Conservation (phyloP, 2,888 invertebrate genomes). For the Mycalesis mineus region DNA sequence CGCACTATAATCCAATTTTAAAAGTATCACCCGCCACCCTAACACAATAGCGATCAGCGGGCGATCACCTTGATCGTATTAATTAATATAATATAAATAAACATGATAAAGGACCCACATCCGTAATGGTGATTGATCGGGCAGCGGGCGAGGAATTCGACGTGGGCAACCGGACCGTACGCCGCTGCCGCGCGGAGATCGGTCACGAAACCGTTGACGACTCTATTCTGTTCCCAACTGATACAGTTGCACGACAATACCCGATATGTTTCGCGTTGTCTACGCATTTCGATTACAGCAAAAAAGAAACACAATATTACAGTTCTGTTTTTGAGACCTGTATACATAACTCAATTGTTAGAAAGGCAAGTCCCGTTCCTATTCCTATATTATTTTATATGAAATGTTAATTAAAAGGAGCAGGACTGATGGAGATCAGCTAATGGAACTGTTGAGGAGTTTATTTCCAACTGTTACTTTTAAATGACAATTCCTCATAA, state of each 20-base stretch:
- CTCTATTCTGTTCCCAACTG: constrained; percentile 25
- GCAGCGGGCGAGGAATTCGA: constrained; percentile 33
- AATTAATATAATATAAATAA: constrained; percentile 63
- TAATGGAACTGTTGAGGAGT: too few relatives aligned
- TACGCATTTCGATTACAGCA: background rate
- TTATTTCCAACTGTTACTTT: too few relatives aligned
- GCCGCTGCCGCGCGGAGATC: constrained; percentile 8
- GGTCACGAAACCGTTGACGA: constrained; percentile 28
- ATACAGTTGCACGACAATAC: constrained; percentile 2
- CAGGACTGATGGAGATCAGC: too few relatives aligned
- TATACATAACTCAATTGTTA: too few relatives aligned
- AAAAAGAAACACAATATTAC: background rate
- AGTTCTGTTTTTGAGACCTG: too few relatives aligned
- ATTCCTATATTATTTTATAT: too few relatives aligned
- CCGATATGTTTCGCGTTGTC: background rate
- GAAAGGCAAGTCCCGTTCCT: too few relatives aligned
- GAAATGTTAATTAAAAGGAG: too few relatives aligned
- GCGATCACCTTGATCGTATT: constrained; percentile 51
- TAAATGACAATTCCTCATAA: too few relatives aligned
- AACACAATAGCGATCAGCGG: constrained; percentile 32
- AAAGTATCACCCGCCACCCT: constrained; percentile 2
- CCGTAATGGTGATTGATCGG: constrained; percentile 73
- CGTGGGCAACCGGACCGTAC: constrained; percentile 28
- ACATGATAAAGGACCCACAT: constrained; percentile 66
- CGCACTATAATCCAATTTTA: background rate